Evolutionary conservation across 2,113 vertebrate genomes (phyloP).

Genomic region (Pleuronectes platessa): DNA sequence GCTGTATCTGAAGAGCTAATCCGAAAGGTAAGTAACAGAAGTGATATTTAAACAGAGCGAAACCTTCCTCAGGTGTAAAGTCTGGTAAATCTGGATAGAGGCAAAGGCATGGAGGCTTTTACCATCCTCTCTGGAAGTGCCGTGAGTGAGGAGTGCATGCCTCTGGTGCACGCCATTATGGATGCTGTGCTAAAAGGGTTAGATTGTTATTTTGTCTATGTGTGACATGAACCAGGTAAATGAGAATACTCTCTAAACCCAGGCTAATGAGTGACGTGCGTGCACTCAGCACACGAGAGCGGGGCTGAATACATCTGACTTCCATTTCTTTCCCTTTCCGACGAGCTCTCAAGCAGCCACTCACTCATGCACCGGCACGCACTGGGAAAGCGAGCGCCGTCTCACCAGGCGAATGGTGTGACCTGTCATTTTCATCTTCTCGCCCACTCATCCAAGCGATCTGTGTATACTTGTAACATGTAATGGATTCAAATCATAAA

Average conservation of each 20-base stretch:
- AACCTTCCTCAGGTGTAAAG: constrained; percentile 3
- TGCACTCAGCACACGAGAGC: constrained; percentile 38
- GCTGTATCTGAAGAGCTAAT: background rate
- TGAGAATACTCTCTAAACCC: constrained; percentile 6
- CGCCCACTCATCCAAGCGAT: constrained; percentile 30
- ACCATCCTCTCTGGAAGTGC: background rate
- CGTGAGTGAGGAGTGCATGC: background rate
- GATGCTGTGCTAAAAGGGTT: constrained; percentile 27
- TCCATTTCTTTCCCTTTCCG: constrained; percentile 48
- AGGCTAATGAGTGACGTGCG: constrained; percentile 15
- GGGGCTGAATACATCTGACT: constrained; percentile 19
- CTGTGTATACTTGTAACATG: constrained; percentile 27
- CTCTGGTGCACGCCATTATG: background rate
- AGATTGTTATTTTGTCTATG: constrained; percentile 10
- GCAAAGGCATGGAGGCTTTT: constrained; percentile 23
- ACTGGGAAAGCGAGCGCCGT: constrained; percentile 28
- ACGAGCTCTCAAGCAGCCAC: constrained; percentile 49
- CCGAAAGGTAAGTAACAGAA: constrained; percentile 11
- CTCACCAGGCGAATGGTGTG: constrained; percentile 38
- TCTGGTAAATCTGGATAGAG: constrained; percentile 20
- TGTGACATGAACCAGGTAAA: constrained; percentile 1
- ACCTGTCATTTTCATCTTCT: constrained; percentile 57
- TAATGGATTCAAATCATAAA: constrained; percentile 36
- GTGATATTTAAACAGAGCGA: constrained; percentile 22
- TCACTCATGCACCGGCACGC: constrained; percentile 27